Percentiles rank a stretch among this genome's conserved stretches.
Evolutionary conservation across 1,140 invertebrate genomes (phyloP).

Genomic region (Listronotus bonariensis): DNA sequence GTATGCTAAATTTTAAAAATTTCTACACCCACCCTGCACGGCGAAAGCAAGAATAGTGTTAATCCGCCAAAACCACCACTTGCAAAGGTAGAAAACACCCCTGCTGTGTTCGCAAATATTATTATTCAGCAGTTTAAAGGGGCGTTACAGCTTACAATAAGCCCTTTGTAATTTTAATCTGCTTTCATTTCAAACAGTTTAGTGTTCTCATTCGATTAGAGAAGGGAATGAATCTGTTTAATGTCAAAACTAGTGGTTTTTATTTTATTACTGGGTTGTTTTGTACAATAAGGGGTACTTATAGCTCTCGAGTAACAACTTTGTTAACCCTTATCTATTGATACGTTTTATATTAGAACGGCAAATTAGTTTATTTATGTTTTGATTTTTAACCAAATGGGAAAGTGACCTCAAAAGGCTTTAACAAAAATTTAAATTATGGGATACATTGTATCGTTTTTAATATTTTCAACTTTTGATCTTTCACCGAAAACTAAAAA

Average conservation of each 20-base stretch:
- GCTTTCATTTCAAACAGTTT: slow-evolving; percentile 19
- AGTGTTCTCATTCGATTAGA: slow-evolving; percentile 18
- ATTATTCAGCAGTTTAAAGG: slow-evolving; percentile 26
- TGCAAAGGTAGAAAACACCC: background rate
- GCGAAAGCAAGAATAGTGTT: background rate
- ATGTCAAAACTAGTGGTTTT: background rate
- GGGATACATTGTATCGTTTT: too few relatives aligned
- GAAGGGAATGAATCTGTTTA: slow-evolving; percentile 4
- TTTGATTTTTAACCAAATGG: too few relatives aligned
- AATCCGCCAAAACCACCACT: background rate
- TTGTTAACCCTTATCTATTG: slow-evolving; percentile 5
- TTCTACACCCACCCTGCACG: too few relatives aligned
- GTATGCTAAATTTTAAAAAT: too few relatives aligned
- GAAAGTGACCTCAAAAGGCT: too few relatives aligned
- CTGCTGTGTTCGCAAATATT: slow-evolving; percentile 19
- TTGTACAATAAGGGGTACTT: slow-evolving; percentile 1
- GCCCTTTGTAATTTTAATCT: slow-evolving; percentile 25
- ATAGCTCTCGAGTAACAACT: slow-evolving; percentile 5
- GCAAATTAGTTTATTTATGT: too few relatives aligned
- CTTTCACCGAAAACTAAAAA: too few relatives aligned
- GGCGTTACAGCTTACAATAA: slow-evolving; percentile 13
- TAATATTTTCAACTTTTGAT: too few relatives aligned
- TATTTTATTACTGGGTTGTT: background rate
- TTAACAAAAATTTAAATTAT: too few relatives aligned
- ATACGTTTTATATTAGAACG: too few relatives aligned